phyloP scores from a whole-genome alignment of 2,888 invertebrate genomes.

The Campaea margaritaria region DNA sequence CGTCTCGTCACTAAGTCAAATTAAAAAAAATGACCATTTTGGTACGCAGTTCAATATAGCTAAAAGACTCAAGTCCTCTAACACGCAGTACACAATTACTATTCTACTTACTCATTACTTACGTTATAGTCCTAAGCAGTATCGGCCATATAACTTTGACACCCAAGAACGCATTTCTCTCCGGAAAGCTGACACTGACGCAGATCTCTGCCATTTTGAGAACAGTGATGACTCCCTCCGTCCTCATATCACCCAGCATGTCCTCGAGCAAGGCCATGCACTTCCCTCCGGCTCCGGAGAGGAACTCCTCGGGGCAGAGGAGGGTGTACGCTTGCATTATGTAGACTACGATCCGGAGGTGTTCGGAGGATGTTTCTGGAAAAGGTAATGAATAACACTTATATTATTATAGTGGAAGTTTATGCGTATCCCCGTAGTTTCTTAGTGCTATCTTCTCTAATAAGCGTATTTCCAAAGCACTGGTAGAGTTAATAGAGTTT shows the following conservation, averaged over 20 bases:
- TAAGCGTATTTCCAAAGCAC: too few species aligned
- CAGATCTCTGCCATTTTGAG: constrained; percentile 88
- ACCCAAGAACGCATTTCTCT: constrained; percentile 90
- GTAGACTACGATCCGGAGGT: constrained; percentile 90
- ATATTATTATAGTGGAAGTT: too few species aligned
- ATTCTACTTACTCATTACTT: too few species aligned
- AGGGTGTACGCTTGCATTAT: constrained; percentile 94
- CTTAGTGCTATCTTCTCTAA: too few species aligned
- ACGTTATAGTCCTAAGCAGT: constrained; percentile 73
- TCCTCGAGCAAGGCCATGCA: constrained; percentile 89
- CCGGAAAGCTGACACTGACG: constrained; percentile 89
- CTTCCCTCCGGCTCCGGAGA: constrained; percentile 88
- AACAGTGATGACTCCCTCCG: constrained; percentile 85
- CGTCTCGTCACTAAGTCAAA: too few species aligned
- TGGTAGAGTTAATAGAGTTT: too few species aligned
- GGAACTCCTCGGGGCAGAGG: constrained; percentile 91
- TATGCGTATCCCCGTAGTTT: too few species aligned
- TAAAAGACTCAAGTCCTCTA: too few species aligned
- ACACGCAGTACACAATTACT: too few species aligned
- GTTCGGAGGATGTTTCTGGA: constrained; percentile 92
- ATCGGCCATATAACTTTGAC: constrained; percentile 81
- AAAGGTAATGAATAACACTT: too few species aligned
- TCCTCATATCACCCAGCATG: constrained; percentile 90
- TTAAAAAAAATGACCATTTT: too few species aligned
- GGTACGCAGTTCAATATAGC: too few species aligned